These are phyloP conservation scores for Mico argentatus DNA, from an alignment of 2,797 vertebrate genomes.

Conservation along the genomic window DNA sequence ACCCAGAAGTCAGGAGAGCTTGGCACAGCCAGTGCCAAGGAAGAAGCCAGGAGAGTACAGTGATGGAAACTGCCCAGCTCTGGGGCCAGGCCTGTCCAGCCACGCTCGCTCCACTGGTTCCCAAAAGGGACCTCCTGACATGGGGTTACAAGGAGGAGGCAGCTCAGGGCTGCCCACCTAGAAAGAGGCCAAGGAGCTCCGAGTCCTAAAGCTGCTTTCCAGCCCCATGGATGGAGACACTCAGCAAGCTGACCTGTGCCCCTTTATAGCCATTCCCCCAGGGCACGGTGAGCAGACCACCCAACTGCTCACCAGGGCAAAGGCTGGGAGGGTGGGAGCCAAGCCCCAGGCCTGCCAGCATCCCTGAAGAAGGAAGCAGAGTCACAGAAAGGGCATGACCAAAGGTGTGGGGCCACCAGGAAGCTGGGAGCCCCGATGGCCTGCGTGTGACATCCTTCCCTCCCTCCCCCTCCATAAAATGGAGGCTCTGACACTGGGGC, in stretches of 20 bases:
- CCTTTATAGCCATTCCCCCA: accelerated
- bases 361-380: not conserved
- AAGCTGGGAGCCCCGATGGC: accelerated
- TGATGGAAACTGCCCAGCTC: not conserved
- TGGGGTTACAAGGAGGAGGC: not conserved
- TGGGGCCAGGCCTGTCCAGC: accelerated
- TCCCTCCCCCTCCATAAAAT: accelerated
- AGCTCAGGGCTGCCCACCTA: not conserved
- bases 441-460: accelerated
- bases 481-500: accelerated
- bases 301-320: accelerated
- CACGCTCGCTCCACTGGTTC: accelerated
- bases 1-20: not conserved
- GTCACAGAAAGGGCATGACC: not conserved
- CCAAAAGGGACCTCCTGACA: not conserved
- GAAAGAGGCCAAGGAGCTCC: not conserved
- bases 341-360: not conserved
- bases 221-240: too few species aligned
- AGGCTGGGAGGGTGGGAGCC: not conserved
- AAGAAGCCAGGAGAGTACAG: accelerated
- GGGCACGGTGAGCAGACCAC: not conserved
- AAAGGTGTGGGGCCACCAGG: not conserved
- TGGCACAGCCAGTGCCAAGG: accelerated
- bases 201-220: not conserved
- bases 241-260: not conserved